A percentile compares a stretch with the other conserved stretches of the same genome.
Evolutionary conservation across 2,888 invertebrate species (phyloP).

Genomic region (Cactoblastis cactorum): DNA sequence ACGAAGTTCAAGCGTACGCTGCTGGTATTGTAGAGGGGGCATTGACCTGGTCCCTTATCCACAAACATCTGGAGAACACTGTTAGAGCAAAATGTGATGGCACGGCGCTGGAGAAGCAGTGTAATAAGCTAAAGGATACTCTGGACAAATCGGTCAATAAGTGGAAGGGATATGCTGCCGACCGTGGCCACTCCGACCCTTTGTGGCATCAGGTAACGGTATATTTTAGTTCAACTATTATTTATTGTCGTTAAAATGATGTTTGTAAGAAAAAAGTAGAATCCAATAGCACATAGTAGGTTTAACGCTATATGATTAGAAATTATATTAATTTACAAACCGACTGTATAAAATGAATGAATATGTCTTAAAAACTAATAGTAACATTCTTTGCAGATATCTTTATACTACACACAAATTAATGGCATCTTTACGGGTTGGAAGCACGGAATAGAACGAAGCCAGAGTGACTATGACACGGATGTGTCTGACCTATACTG

Average conservation of each 20-base stretch:
- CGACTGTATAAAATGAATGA: too few species aligned
- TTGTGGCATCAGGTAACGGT: constrained; percentile 89
- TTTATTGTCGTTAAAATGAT: too few species aligned
- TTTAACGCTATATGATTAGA: too few species aligned
- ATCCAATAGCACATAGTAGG: too few species aligned
- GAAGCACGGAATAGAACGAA: constrained; percentile 83
- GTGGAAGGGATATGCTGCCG: constrained; percentile 79
- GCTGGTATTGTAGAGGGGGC: constrained; percentile 92
- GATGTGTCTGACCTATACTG: constrained; percentile 84
- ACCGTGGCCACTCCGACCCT: constrained; percentile 73
- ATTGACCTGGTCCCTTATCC: constrained; percentile 88
- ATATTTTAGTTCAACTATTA: too few species aligned
- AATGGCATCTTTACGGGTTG: constrained; percentile 89
- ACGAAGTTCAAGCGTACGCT: too few species aligned
- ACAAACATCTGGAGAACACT: constrained; percentile 88
- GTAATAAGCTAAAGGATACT: constrained; percentile 81
- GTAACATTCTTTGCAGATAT: constrained; percentile 71
- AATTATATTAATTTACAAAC: too few species aligned
- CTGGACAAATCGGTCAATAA: constrained; percentile 82
- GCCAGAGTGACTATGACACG: constrained; percentile 79
- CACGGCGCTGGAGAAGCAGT: constrained; percentile 75
- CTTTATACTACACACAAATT: constrained; percentile 87
- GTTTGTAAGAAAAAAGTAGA: too few species aligned
- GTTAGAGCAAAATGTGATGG: constrained; percentile 71
- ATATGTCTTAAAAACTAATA: background rate